Percentiles rank a stretch among this genome's conserved stretches.
phyloP scores from a whole-genome alignment of 2,888 invertebrate genomes.

The Lasioglossum marginatum region DNA sequence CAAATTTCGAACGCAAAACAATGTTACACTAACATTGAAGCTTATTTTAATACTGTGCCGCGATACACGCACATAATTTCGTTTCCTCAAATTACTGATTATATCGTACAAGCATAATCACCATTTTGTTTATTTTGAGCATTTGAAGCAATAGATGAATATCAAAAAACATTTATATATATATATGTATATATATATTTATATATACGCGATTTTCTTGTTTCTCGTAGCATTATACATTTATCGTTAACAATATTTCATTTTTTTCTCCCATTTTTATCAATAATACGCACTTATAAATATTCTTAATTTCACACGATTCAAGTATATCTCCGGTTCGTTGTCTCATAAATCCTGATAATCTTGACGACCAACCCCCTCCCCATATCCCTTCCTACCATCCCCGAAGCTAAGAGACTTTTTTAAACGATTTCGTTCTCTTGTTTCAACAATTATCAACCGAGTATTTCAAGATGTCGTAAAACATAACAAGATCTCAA shows the following conservation, averaged over 20 bases:
- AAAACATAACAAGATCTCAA: conserved; percentile 61
- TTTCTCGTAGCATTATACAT: conserved; percentile 32
- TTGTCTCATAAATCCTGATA: conserved; percentile 57
- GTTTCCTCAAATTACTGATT: conserved; percentile 39
- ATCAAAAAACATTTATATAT: conserved; percentile 61
- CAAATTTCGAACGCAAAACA: conserved; percentile 23
- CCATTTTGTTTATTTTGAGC: conserved; percentile 61
- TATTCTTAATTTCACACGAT: conserved; percentile 54
- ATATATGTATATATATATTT: conserved; percentile 13
- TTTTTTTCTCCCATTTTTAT: conserved; percentile 17
- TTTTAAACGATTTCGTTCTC: conserved; percentile 27
- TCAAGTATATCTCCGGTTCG: conserved; percentile 64
- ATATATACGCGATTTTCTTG: conserved; percentile 25
- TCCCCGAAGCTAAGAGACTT: conserved; percentile 16
- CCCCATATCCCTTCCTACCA: neutral
- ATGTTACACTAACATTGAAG: conserved; percentile 27
- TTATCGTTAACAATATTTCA: conserved; percentile 47
- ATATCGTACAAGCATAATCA: conserved; percentile 59
- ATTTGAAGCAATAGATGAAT: conserved; percentile 67
- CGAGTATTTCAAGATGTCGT: conserved; percentile 37
- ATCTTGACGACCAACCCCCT: neutral
- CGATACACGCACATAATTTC: neutral
- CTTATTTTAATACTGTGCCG: conserved; percentile 17
- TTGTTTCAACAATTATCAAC: conserved; percentile 54
- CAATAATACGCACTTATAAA: conserved; percentile 48